Percentiles rank a stretch among this genome's conserved stretches.
These are phyloP conservation scores for Drosophila meridiana DNA, from an alignment of 2,888 invertebrate species.

Conservation along the genomic window DNA sequence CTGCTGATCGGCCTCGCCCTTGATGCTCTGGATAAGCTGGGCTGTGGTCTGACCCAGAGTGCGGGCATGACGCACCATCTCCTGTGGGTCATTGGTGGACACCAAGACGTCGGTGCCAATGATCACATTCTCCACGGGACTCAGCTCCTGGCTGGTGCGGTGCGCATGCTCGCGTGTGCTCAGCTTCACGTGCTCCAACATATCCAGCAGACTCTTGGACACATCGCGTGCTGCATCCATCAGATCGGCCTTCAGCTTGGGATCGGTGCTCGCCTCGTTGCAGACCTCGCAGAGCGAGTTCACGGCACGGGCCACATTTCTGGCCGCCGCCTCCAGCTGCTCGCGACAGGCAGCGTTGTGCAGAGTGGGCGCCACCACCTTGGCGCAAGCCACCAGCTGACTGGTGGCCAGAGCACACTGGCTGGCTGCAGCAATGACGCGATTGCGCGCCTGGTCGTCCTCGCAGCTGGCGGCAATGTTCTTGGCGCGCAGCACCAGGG, in stretches of 20 bases:
- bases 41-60: constrained; percentile 97
- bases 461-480: constrained; percentile 96
- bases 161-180: constrained; percentile 88
- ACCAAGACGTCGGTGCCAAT: constrained; percentile 95
- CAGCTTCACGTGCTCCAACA: constrained; percentile 94
- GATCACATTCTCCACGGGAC: constrained; percentile 95
- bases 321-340: constrained; percentile 95
- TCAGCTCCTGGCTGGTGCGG: constrained; percentile 90
- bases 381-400: constrained; percentile 98
- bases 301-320: constrained; percentile 96
- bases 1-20: constrained; percentile 96
- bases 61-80: constrained; percentile 97
- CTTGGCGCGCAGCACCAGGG: constrained; percentile 97
- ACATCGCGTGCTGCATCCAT: constrained; percentile 94
- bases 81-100: constrained; percentile 93
- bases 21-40: constrained; percentile 96
- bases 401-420: constrained; percentile 98
- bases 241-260: constrained; percentile 90
- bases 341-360: constrained; percentile 94
- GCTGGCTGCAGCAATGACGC: constrained; percentile 97
- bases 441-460: constrained; percentile 86
- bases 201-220: constrained; percentile 93
- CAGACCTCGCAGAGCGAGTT: constrained; percentile 94
- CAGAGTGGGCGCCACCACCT: constrained; percentile 95
- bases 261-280: constrained; percentile 89